Base-by-base conservation (phyloP, 2,797 vertebrate species). In the Myripristis murdjan region DNA sequence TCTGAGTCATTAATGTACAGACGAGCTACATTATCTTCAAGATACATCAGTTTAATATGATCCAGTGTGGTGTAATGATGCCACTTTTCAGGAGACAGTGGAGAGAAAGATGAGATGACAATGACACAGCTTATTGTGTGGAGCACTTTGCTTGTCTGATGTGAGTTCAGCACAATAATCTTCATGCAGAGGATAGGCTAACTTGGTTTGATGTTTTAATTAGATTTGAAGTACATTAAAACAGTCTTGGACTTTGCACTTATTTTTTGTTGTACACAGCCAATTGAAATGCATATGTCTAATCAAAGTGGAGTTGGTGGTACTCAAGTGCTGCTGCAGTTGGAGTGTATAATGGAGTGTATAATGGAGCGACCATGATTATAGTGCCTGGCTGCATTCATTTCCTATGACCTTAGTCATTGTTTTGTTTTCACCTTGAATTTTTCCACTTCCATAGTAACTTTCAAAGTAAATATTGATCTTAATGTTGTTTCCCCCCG, bases 81-180 rank as follows among this genome's bases (percentile, higher is more conserved):
- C 20, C 24, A 23, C 44, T 47, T 43, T 48, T 72, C 20, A 68
- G 15, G 57, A 2, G 2, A 26, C 43, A 53, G 15, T 62, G 18
- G 51, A 37, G 7, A 18, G 44, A 47, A 47, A 60, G 23, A 70
- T 56, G 69, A 83, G 41, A 28, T 39, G 6, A 16, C 69, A 51
- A 5, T 79, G 61, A 76, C 57, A 5, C 28, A 56, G 64, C 56
- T 49, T 51, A 35, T 20, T 46, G 28, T 52, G n/a, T 48, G 39
- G 53, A 16, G 1, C 24, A 0, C 37, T 11, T 35, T 24, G 44
- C 44, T 37, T 4, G 22, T 65, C 28, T 70, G 51, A 14, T 48
- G 22, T 31, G n/a, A 55, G 48, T 63, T 49, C 39, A 58, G 39
- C 24, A 20, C 59, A 22, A 20, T 37, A 44, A 57, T 57, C 51